Evolutionary conservation across 2,113 vertebrate species (phyloP).

Genomic region (Paradisaea rubra): DNA sequence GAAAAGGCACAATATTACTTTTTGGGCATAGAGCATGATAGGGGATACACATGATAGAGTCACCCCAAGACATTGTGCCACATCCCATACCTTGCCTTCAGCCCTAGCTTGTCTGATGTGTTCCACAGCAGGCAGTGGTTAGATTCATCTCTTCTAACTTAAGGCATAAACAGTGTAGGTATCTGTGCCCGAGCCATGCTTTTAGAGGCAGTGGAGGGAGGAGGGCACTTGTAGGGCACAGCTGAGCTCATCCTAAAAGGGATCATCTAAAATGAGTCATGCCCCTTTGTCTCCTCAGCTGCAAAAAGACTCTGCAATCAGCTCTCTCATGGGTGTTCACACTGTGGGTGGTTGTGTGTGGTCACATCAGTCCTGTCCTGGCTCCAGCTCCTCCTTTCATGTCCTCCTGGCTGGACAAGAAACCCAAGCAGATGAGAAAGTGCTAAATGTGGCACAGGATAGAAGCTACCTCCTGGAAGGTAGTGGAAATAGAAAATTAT

Average conservation of each 20-base stretch:
- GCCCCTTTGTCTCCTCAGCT: background rate
- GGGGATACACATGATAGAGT: no score
- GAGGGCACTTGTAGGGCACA: background rate
- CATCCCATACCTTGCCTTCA: background rate
- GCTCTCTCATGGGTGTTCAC: background rate
- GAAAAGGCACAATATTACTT: no score
- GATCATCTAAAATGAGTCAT: background rate
- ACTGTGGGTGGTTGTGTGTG: background rate
- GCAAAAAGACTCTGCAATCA: background rate
- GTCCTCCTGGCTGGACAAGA: background rate
- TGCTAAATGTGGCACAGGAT: background rate
- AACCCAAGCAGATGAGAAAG: background rate
- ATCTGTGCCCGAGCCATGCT: background rate
- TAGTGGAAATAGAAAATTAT: background rate
- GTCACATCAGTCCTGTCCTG: background rate
- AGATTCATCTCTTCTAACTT: background rate
- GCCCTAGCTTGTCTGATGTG: background rate
- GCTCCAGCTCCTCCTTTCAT: background rate
- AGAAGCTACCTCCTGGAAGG: background rate
- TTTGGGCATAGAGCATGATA: no score
- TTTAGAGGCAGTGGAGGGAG: background rate
- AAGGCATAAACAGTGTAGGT: rapidly evolving
- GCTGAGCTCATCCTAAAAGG: background rate
- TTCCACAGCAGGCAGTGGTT: background rate
- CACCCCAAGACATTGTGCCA: background rate